phyloP scores from a whole-genome alignment of 2,113 vertebrate genomes.

The Martes martes region DNA sequence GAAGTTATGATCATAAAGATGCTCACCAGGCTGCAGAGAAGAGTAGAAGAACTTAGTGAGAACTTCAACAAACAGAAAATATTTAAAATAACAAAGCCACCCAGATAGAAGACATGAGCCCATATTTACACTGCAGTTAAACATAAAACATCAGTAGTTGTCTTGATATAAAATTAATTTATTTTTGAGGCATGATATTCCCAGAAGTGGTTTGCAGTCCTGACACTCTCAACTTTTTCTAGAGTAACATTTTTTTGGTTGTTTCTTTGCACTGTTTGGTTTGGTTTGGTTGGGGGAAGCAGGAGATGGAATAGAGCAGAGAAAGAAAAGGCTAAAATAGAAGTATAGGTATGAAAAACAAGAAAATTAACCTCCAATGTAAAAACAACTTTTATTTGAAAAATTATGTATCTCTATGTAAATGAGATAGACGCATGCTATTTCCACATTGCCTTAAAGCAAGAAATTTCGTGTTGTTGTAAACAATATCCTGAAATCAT shows the following conservation, averaged over 20 bases:
- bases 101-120: neutral
- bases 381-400: neutral
- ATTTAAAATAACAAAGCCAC: neutral
- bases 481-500: neutral
- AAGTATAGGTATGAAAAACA: neutral
- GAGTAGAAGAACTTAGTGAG: neutral
- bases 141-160: neutral
- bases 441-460: neutral
- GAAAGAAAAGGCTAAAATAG: neutral
- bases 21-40: neutral
- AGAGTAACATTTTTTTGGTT: neutral
- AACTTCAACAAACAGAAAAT: neutral
- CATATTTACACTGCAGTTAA: neutral
- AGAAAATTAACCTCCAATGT: neutral
- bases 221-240: neutral
- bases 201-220: neutral
- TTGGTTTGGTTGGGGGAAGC: neutral
- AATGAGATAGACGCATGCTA: neutral
- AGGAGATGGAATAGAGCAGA: neutral
- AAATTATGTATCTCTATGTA: neutral
- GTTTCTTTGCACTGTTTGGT: neutral
- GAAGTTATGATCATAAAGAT: neutral
- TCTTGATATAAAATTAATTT: slow-evolving; percentile 3
- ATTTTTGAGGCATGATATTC: slow-evolving; percentile 42
- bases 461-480: neutral